phyloP scores from a whole-genome alignment of 92 coral and sea anemone genomes.

The Siderastrea radians region DNA sequence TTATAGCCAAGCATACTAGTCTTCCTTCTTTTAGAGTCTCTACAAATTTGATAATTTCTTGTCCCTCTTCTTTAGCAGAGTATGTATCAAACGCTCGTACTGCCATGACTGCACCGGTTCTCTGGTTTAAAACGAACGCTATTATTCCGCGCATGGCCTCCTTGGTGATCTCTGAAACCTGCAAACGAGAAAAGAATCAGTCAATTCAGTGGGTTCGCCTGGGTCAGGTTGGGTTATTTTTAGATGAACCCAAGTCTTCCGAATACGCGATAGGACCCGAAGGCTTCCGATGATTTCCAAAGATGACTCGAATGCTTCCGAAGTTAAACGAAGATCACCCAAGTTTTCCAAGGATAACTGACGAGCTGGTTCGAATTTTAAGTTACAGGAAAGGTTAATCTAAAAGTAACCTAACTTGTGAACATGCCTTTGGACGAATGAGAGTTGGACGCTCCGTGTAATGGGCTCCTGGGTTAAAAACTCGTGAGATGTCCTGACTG shows the following conservation, averaged over 20 bases:
- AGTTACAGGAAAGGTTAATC: neutral
- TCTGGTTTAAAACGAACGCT: constrained; percentile 75
- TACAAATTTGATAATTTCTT: constrained; percentile 39
- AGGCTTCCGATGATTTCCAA: too few relatives aligned
- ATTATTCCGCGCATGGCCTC: constrained; percentile 56
- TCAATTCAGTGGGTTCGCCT: too few relatives aligned
- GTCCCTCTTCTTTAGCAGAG: constrained; percentile 46
- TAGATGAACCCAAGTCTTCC: neutral
- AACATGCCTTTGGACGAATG: too few relatives aligned
- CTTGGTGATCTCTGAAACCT: constrained; percentile 58
- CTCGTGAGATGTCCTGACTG: too few relatives aligned
- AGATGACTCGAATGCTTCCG: too few relatives aligned
- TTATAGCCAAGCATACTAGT: constrained; percentile 71
- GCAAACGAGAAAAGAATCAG: neutral
- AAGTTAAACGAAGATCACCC: too few relatives aligned
- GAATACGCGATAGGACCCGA: too few relatives aligned
- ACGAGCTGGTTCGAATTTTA: neutral
- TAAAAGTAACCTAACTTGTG: too few relatives aligned
- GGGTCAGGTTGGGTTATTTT: neutral
- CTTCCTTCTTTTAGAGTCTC: constrained; percentile 62
- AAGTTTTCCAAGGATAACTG: too few relatives aligned
- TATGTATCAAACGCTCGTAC: constrained; percentile 74
- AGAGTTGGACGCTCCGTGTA: too few relatives aligned
- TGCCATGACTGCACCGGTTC: constrained; percentile 75
- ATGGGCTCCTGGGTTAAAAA: too few relatives aligned